phyloP scores from a whole-genome alignment of 2,113 vertebrate species.

The Cottus gobio region DNA sequence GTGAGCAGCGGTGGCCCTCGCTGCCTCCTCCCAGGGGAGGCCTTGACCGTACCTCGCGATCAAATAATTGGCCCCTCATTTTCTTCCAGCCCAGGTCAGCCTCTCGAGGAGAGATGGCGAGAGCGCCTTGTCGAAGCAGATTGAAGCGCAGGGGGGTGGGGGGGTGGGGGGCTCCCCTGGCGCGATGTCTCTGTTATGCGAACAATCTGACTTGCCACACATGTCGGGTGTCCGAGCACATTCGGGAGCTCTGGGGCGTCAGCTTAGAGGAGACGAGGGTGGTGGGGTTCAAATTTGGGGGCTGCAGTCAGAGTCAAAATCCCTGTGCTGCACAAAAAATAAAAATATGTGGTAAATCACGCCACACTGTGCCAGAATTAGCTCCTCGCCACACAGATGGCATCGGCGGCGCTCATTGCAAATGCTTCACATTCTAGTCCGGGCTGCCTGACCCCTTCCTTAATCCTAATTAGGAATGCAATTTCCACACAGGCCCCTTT shows the following conservation, averaged over 20 bases:
- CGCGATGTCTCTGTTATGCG: slow-evolving; percentile 73
- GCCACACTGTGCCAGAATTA: slow-evolving; percentile 82
- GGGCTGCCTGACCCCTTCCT: slow-evolving; percentile 81
- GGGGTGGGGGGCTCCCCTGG: slow-evolving; percentile 61
- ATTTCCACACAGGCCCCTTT: slow-evolving; percentile 72
- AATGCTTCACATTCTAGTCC: slow-evolving; percentile 83
- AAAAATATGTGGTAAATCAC: slow-evolving; percentile 78
- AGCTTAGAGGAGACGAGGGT: slow-evolving; percentile 54
- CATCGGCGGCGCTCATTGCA: slow-evolving; percentile 73
- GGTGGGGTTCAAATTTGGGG: slow-evolving; percentile 52
- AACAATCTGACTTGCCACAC: slow-evolving; percentile 75
- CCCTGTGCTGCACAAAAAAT: slow-evolving; percentile 41
- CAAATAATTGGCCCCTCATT: slow-evolving; percentile 66
- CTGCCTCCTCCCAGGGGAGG: slow-evolving; percentile 39
- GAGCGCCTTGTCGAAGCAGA: slow-evolving; percentile 71
- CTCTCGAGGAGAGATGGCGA: slow-evolving; percentile 62
- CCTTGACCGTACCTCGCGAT: slow-evolving; percentile 41
- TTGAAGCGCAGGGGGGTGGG: slow-evolving; percentile 42
- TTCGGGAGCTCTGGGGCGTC: slow-evolving; percentile 61
- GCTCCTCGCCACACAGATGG: slow-evolving; percentile 81
- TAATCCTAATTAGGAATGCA: slow-evolving; percentile 88
- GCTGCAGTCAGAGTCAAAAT: slow-evolving; percentile 41
- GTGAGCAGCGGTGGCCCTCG: slow-evolving; percentile 33
- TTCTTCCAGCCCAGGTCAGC: slow-evolving; percentile 51
- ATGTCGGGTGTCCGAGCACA: slow-evolving; percentile 70